phyloP scores from a whole-genome alignment of 2,888 invertebrate species.

The Sminthurinus aureus region DNA sequence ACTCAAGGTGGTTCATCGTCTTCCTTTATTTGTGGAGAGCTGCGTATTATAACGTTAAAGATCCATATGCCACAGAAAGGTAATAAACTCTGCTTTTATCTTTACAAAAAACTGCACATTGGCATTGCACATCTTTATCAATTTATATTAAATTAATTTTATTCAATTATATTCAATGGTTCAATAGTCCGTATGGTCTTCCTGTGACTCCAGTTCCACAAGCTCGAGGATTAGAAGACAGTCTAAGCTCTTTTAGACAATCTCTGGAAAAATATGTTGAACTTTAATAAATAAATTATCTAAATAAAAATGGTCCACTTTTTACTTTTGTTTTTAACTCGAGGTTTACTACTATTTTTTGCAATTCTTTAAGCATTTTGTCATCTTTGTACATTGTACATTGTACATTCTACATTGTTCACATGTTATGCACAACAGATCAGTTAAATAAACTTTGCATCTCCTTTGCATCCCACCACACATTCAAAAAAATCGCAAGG shows the following conservation, averaged over 20 bases:
- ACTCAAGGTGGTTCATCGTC: constrained; percentile 45
- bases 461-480: too few species aligned
- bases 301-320: too few species aligned
- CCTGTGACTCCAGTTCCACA: not conserved
- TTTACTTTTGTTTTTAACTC: too few species aligned
- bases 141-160: not conserved
- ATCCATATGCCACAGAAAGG: constrained; percentile 54
- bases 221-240: not conserved
- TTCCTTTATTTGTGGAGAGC: constrained; percentile 54
- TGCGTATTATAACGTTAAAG: constrained; percentile 49
- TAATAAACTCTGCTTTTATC: constrained; percentile 27
- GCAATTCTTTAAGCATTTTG: too few species aligned
- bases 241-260: not conserved
- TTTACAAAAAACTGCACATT: constrained; percentile 8
- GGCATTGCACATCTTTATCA: not conserved
- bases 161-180: not conserved
- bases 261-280: too few species aligned
- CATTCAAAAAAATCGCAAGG: too few species aligned
- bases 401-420: too few species aligned
- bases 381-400: too few species aligned
- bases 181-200: constrained; percentile 26
- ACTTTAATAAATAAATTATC: too few species aligned
- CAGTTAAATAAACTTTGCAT: too few species aligned
- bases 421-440: too few species aligned
- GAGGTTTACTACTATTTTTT: too few species aligned